These are phyloP conservation scores for Platycheirus albimanus DNA, from an alignment of 2,888 invertebrate genomes.

Conservation along the genomic window DNA sequence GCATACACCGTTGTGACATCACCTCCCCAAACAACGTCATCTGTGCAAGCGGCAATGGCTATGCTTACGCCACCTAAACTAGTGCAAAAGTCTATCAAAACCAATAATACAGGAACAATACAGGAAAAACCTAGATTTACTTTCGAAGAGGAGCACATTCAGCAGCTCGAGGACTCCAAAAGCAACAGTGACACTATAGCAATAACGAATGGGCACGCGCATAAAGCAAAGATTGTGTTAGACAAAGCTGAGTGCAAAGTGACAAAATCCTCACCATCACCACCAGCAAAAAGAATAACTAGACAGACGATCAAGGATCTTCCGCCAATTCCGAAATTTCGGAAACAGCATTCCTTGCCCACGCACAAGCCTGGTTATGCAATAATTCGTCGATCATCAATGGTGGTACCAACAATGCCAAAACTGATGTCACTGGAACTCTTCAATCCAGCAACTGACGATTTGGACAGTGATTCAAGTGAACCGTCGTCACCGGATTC, in stretches of 20 bases:
- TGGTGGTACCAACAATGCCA: slow-evolving; percentile 87
- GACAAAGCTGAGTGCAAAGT: slow-evolving; percentile 81
- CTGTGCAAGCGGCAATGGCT: slow-evolving; percentile 81
- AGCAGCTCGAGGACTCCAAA: slow-evolving; percentile 73
- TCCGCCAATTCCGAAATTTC: slow-evolving; percentile 86
- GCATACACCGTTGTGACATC: slow-evolving; percentile 79
- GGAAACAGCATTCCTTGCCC: slow-evolving; percentile 81
- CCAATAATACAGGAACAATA: slow-evolving; percentile 54
- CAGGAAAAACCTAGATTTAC: slow-evolving; percentile 77
- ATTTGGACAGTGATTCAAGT: slow-evolving; percentile 94
- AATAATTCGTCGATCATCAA: slow-evolving; percentile 87
- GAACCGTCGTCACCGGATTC: slow-evolving; percentile 93
- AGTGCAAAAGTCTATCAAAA: slow-evolving; percentile 75
- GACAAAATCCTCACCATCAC: slow-evolving; percentile 63
- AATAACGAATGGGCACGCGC: slow-evolving; percentile 34
- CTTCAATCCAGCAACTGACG: slow-evolving; percentile 95
- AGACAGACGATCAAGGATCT: slow-evolving; percentile 86
- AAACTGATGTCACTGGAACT: slow-evolving; percentile 91
- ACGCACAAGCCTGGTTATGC: slow-evolving; percentile 84
- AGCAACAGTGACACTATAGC: not conserved
- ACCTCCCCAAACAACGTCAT: slow-evolving; percentile 80
- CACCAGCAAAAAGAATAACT: slow-evolving; percentile 84
- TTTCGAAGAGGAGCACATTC: slow-evolving; percentile 79
- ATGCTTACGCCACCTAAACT: slow-evolving; percentile 79
- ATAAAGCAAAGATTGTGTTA: slow-evolving; percentile 49